Percentiles rank a stretch among this genome's conserved stretches.
Conservation (phyloP, 2,113 vertebrate species). For the Regulus satrapa region DNA sequence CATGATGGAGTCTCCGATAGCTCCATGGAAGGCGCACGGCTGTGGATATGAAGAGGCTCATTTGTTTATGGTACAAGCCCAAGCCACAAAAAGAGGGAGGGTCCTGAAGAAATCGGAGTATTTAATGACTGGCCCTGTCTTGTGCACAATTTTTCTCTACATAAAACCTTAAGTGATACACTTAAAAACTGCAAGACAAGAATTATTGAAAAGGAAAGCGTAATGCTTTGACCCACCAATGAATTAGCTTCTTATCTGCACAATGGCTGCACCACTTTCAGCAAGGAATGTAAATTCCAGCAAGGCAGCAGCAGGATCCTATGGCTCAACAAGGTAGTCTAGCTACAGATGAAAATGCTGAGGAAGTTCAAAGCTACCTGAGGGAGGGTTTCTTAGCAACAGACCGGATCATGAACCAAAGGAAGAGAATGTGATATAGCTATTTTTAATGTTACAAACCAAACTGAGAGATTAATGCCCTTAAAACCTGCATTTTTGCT, state of each 20-base stretch:
- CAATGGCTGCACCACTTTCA: background rate
- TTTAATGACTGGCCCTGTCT: background rate
- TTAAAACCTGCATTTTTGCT: background rate
- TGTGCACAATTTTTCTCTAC: background rate
- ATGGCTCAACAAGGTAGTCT: background rate
- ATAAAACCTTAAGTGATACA: background rate
- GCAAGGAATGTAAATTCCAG: background rate
- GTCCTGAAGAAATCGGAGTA: background rate
- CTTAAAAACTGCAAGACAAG: background rate
- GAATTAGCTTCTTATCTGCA: background rate
- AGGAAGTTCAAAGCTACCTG: constrained; percentile 43
- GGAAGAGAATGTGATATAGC: background rate
- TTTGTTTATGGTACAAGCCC: background rate
- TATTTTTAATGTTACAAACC: background rate
- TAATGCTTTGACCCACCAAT: background rate
- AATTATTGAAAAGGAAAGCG: background rate
- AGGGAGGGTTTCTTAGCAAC: constrained; percentile 54
- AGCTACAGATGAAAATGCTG: background rate
- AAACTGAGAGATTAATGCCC: background rate
- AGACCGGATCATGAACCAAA: background rate
- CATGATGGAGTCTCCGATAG: background rate
- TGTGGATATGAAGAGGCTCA: background rate
- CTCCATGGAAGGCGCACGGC: background rate
- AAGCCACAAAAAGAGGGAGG: background rate
- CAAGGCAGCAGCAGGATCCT: background rate